phyloP scores from a whole-genome alignment of 2,797 vertebrate genomes.

The Poeciliopsis infans region DNA sequence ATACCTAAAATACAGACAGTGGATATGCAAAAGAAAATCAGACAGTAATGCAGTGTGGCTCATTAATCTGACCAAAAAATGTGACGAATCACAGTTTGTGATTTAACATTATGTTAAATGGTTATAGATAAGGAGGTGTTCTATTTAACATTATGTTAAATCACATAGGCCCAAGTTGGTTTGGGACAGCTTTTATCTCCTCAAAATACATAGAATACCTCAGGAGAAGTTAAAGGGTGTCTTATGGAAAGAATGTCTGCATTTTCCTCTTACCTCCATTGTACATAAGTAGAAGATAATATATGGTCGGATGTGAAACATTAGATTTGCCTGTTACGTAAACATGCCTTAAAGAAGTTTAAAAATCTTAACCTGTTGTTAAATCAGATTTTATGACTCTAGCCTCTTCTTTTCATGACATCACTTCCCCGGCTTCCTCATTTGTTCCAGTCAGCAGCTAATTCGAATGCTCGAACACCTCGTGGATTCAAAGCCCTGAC shows the following conservation, averaged over 20 bases:
- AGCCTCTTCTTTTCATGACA: not conserved
- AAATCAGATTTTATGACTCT: not conserved
- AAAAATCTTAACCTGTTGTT: not conserved
- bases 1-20: too few relatives aligned
- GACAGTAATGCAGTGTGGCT: too few relatives aligned
- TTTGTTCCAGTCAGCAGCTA: conserved; percentile 4
- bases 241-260: not conserved
- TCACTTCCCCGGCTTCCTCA: not conserved
- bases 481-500: not conserved
- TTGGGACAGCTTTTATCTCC: not conserved
- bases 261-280: not conserved
- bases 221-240: not conserved
- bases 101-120: not conserved
- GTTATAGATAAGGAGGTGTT: too few relatives aligned
- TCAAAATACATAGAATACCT: not conserved
- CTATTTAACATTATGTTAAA: not conserved
- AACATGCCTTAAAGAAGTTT: not conserved
- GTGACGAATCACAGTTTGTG: not conserved
- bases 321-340: not conserved
- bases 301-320: not conserved
- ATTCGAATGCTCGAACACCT: conserved; percentile 1
- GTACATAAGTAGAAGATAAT: not conserved
- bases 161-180: not conserved
- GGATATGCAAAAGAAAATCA: too few relatives aligned
- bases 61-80: not conserved